Conservation (phyloP, 2,888 invertebrate species). For the Phengaris alcon region DNA sequence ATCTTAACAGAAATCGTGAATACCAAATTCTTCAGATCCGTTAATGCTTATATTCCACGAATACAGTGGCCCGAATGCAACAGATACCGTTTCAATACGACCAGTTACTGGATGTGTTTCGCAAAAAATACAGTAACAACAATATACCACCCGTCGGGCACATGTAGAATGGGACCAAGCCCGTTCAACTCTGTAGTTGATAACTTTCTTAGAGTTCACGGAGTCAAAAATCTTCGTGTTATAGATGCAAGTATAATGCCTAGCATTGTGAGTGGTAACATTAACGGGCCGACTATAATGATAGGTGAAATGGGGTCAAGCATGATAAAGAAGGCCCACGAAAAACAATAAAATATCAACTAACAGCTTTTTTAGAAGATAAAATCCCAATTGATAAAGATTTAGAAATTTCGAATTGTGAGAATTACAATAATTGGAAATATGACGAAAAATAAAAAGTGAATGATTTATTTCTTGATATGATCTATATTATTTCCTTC, state of each 20-base stretch:
- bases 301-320: conserved; percentile 88
- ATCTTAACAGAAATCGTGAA: conserved; percentile 50
- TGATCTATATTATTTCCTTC: too few species aligned
- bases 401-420: too few species aligned
- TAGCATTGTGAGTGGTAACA: conserved; percentile 85
- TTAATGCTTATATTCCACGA: conserved; percentile 48
- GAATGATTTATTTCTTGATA: too few species aligned
- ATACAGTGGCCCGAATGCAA: conserved; percentile 51
- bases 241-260: conserved; percentile 91
- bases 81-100: conserved; percentile 45
- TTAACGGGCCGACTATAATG: conserved; percentile 88
- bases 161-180: conserved; percentile 78
- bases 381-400: background rate
- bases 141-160: conserved; percentile 85
- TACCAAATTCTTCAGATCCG: conserved; percentile 49
- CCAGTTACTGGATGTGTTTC: conserved; percentile 55
- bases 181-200: conserved; percentile 58
- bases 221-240: conserved; percentile 82
- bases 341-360: background rate
- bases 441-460: too few species aligned
- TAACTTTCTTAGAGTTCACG: conserved; percentile 81
- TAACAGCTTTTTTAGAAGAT: background rate
- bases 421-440: too few species aligned
- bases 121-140: conserved; percentile 66
- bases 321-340: conserved; percentile 80